A percentile compares a stretch with the other conserved stretches of the same genome.
phyloP scores from a whole-genome alignment of 1,140 invertebrate species.

The Macrosteles quadrilineatus region DNA sequence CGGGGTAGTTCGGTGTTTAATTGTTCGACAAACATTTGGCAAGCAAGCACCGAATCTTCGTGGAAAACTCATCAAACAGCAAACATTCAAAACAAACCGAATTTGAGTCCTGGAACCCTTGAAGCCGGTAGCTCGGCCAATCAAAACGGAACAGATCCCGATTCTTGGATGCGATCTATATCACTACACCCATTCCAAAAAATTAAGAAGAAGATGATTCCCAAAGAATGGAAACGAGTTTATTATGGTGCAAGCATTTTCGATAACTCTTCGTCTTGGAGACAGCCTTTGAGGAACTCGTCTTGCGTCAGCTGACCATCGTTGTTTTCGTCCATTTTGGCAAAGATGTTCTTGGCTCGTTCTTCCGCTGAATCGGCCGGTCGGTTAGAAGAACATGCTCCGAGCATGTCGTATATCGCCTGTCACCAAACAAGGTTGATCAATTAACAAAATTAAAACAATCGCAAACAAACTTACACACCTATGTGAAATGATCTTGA shows the following conservation, averaged over 20 bases:
- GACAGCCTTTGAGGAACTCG: conserved; percentile 98
- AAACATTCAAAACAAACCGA: conserved; percentile 21
- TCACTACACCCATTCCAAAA: conserved; percentile 17
- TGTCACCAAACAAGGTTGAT: too few relatives aligned
- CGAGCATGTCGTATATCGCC: conserved; percentile 99
- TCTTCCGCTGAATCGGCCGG: conserved; percentile 93
- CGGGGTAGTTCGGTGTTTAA: conserved; percentile 4
- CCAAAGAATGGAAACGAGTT: conserved; percentile 25
- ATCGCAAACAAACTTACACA: too few relatives aligned
- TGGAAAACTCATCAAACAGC: conserved; percentile 17
- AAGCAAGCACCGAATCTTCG: conserved; percentile 13
- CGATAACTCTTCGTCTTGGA: conserved; percentile 95
- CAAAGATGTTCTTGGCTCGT: conserved; percentile 97
- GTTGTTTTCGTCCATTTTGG: conserved; percentile 99
- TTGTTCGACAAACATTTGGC: neutral
- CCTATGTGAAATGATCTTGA: too few relatives aligned
- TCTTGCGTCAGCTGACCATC: conserved; percentile 97
- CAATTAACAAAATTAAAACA: too few relatives aligned
- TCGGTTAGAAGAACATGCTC: conserved; percentile 89
- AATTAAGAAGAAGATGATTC: conserved; percentile 26
- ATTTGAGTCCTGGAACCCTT: neutral
- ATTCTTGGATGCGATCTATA: conserved; percentile 4
- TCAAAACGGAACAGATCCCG: neutral
- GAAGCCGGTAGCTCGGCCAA: conserved; percentile 7
- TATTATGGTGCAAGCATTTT: conserved; percentile 93